Evolutionary conservation across 2,113 vertebrate species (phyloP).

Genomic region (Lepisosteus osseus): DNA sequence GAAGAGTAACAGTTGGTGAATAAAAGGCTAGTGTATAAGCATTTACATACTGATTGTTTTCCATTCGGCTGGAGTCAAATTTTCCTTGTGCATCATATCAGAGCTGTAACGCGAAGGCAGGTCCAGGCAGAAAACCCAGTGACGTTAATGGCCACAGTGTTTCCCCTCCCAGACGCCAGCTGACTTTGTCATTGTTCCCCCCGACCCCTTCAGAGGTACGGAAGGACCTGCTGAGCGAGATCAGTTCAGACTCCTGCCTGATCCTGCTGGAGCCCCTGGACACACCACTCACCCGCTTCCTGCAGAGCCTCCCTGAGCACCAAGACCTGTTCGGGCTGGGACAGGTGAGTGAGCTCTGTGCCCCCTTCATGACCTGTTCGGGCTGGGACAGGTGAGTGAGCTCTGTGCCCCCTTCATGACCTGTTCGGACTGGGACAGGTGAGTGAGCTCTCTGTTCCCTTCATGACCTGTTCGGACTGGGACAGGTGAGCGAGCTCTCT

Average conservation of each 20-base stretch:
- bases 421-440: conserved; percentile 66
- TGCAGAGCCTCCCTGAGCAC: conserved; percentile 67
- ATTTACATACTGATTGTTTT: no score
- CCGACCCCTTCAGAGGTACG: conserved; percentile 63
- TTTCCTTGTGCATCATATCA: no score
- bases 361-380: conserved; percentile 60
- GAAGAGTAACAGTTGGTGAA: no score
- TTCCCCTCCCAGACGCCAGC: no score
- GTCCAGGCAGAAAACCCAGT: no score
- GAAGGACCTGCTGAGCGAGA: conserved; percentile 59
- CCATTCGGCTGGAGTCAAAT: no score
- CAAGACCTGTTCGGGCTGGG: conserved; percentile 64
- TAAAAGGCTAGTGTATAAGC: no score
- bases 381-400: conserved; percentile 46
- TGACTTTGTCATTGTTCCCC: not conserved
- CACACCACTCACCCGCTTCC: conserved; percentile 69
- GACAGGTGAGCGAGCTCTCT: conserved; percentile 40
- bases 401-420: conserved; percentile 25
- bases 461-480: conserved; percentile 63
- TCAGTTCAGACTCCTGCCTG: conserved; percentile 66
- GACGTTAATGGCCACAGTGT: no score
- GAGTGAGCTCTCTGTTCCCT: conserved; percentile 7
- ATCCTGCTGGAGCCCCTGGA: conserved; percentile 81
- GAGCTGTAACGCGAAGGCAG: no score
- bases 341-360: conserved; percentile 38